Conservation (phyloP, 2,888 invertebrate species). For the Drosophila ezoana region DNA sequence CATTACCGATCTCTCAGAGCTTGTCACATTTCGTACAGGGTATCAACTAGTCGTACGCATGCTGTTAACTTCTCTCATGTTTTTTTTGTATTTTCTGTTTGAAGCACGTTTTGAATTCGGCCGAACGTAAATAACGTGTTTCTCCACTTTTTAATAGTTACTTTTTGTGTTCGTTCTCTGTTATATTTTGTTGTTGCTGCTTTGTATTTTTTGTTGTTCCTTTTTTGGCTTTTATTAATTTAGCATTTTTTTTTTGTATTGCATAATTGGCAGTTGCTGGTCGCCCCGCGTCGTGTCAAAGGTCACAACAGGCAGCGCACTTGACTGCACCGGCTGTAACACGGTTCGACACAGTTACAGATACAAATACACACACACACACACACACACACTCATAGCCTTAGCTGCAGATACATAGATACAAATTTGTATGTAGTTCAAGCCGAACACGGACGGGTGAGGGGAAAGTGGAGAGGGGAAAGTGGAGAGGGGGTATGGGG, state of each 20-base stretch:
- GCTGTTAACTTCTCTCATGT: neutral
- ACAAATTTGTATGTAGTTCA: neutral
- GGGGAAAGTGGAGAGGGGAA: too few relatives aligned
- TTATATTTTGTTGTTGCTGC: slow-evolving; percentile 4
- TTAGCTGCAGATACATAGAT: slow-evolving; percentile 10
- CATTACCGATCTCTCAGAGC: too few relatives aligned
- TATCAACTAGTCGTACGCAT: slow-evolving; percentile 1
- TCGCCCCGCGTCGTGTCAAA: slow-evolving; percentile 39
- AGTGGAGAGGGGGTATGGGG: neutral
- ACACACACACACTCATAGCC: slow-evolving; percentile 3
- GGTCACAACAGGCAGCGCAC: slow-evolving; percentile 46
- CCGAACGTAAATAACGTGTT: slow-evolving; percentile 58
- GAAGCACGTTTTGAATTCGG: slow-evolving; percentile 56
- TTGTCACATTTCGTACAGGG: neutral
- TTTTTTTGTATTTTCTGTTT: slow-evolving; percentile 7
- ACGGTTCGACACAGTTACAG: slow-evolving; percentile 21
- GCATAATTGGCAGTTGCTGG: slow-evolving; percentile 64
- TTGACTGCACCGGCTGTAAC: slow-evolving; percentile 33
- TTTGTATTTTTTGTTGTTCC: slow-evolving; percentile 7
- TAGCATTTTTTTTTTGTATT: slow-evolving; percentile 58
- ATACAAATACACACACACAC: slow-evolving; percentile 3
- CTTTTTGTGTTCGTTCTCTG: slow-evolving; percentile 9
- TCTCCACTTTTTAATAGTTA: slow-evolving; percentile 49
- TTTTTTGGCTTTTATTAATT: slow-evolving; percentile 55
- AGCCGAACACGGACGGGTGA: too few relatives aligned